Conservation (phyloP, 2,888 invertebrate genomes). For the Tipula helvola region DNA sequence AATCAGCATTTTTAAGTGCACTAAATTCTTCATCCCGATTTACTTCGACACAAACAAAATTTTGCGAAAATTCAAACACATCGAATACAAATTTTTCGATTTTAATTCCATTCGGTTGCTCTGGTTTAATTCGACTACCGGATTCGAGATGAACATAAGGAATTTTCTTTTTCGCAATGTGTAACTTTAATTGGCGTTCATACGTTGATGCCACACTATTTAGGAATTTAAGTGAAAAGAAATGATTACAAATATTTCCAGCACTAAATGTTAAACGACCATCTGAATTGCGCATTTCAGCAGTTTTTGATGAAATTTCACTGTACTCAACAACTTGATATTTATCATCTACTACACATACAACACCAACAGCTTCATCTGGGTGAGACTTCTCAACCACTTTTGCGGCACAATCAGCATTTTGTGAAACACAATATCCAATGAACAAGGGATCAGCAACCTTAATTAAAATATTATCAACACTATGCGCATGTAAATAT, state of each 20-base stretch:
- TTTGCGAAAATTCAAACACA: slow-evolving; percentile 86
- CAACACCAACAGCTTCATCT: slow-evolving; percentile 89
- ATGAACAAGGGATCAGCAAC: slow-evolving; percentile 96
- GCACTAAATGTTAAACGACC: slow-evolving; percentile 82
- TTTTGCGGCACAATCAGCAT: slow-evolving; percentile 92
- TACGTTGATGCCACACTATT: slow-evolving; percentile 54
- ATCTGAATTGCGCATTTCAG: slow-evolving; percentile 62
- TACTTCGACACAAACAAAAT: slow-evolving; percentile 88
- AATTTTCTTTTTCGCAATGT: slow-evolving; percentile 97
- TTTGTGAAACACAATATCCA: slow-evolving; percentile 81
- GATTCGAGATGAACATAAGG: slow-evolving; percentile 58
- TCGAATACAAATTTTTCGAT: slow-evolving; percentile 99
- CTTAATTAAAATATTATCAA: slow-evolving; percentile 97
- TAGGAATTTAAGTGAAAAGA: slow-evolving; percentile 82
- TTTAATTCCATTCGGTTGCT: slow-evolving; percentile 88
- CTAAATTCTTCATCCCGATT: slow-evolving; percentile 89
- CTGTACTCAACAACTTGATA: slow-evolving; percentile 96
- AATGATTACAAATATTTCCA: slow-evolving; percentile 98
- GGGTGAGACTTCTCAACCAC: slow-evolving; percentile 88
- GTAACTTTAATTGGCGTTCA: slow-evolving; percentile 70
- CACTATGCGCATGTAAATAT: slow-evolving; percentile 93
- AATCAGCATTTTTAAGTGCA: slow-evolving; percentile 88
- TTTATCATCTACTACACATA: slow-evolving; percentile 81
- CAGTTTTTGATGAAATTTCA: slow-evolving; percentile 80
- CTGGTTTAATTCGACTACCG: slow-evolving; percentile 61